These are phyloP conservation scores for Larimichthys crocea DNA, from an alignment of 2,113 vertebrate species.

Conservation along the genomic window DNA sequence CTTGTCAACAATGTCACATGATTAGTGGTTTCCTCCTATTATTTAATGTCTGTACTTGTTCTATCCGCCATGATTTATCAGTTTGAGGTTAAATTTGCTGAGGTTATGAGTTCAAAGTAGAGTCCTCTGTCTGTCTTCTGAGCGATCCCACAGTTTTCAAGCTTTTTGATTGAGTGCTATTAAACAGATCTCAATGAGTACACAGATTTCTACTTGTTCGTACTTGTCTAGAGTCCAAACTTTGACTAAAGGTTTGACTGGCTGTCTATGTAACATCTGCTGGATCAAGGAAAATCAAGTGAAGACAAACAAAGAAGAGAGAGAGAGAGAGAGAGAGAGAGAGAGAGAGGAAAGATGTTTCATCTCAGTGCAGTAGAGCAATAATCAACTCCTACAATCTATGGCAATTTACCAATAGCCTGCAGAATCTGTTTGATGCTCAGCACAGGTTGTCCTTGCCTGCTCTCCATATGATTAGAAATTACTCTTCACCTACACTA, in stretches of 20 bases:
- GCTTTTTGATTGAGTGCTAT: neutral
- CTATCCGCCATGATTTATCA: neutral
- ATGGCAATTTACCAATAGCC: slow-evolving; percentile 47
- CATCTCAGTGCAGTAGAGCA: slow-evolving; percentile 32
- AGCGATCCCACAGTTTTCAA: neutral
- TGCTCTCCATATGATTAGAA: slow-evolving; percentile 18
- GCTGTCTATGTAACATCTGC: neutral
- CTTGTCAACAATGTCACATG: neutral
- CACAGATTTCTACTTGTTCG: neutral
- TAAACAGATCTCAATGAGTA: neutral
- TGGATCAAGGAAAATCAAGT: too few species aligned
- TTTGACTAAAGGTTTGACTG: slow-evolving; percentile 16
- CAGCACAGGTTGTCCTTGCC: neutral
- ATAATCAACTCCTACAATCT: slow-evolving; percentile 40
- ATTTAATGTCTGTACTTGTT: neutral
- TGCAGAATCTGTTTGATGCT: slow-evolving; percentile 30
- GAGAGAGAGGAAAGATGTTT: slow-evolving; percentile 10
- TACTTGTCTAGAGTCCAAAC: neutral
- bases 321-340: neutral
- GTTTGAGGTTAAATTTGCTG: neutral
- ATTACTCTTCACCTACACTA: neutral
- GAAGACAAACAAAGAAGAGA: too few species aligned
- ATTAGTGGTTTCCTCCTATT: neutral
- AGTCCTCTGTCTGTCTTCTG: neutral
- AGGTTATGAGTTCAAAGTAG: neutral